These are phyloP conservation scores for Threskiornis aethiopicus DNA, from an alignment of 2,797 vertebrate genomes.

Conservation along the genomic window DNA sequence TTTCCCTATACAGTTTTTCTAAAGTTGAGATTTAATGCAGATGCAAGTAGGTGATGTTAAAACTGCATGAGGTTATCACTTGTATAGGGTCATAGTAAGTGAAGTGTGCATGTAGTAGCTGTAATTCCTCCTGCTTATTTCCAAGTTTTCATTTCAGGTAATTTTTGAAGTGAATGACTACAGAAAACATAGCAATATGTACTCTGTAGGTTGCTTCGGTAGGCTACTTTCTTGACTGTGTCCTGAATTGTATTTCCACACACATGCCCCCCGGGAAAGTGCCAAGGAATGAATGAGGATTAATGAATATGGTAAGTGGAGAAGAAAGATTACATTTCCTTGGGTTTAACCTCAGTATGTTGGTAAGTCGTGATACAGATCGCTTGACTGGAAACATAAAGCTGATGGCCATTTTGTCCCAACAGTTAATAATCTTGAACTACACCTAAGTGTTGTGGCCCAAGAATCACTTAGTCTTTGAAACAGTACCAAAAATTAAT, in stretches of 20 bases:
- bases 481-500: neutral
- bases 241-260: neutral
- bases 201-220: neutral
- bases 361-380: neutral
- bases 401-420: neutral
- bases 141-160: neutral
- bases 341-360: neutral
- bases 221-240: neutral
- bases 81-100: neutral
- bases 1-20: neutral
- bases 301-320: neutral
- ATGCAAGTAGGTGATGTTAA: neutral
- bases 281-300: neutral
- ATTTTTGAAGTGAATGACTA: neutral
- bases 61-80: neutral
- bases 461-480: neutral
- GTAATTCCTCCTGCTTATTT: neutral
- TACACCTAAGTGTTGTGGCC: neutral
- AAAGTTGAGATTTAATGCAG: neutral
- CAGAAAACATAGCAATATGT: neutral
- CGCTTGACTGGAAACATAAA: neutral
- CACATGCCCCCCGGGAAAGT: rapidly evolving
- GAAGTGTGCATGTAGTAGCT: neutral
- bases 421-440: neutral
- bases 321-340: neutral